Evolutionary conservation across 2,113 vertebrate species (phyloP), one percentile per base, ranked within the genome.

Genomic region (Xiphophorus hellerii): DNA sequence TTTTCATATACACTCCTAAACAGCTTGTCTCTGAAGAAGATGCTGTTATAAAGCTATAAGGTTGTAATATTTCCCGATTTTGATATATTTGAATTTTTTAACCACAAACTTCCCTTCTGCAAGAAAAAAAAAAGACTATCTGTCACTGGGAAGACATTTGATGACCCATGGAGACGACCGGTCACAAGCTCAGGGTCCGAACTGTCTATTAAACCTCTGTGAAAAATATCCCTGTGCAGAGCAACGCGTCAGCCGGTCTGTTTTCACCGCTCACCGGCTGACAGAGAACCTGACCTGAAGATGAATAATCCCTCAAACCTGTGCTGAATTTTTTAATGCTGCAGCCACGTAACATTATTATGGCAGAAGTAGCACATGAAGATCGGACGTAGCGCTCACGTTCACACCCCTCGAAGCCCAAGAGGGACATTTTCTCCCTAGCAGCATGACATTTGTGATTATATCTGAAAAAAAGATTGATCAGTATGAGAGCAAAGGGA

Each of bases 121-220:
- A 48, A 48, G 15, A 35, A 6, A 51, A 51, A 51, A 58, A 48
- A 48, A 0, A 61, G 35, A 11, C 58, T 2, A 5, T 22, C 82
- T 73, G 86, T 83, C 76, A 73, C 44, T 39, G 2, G 29, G 37
- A 30, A 65, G 82, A 51, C 62, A 65, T 82, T 30, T 28, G 64
- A 58, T 9, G 22, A n/a, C 25, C 4, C 51, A n/a, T 10, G 51
- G 51, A 83, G 69, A 27, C 25, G 48, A 82, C 76, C 83, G 37
- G 25, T 48, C 51, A 62, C 2, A 1, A 9, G 30, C 39, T 62
- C 71, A 11, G 64, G 78, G 67, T 78, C 83, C 28, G 69, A 30
- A 27, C 74, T 70, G 81, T 86, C 87, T 67, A 66, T 48, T 60
- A 17, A 27, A 33, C 15, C 42, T 78, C 71, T 3, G 71, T 29